phyloP scores from a whole-genome alignment of 2,888 invertebrate species.

The Alloplasta piceator region DNA sequence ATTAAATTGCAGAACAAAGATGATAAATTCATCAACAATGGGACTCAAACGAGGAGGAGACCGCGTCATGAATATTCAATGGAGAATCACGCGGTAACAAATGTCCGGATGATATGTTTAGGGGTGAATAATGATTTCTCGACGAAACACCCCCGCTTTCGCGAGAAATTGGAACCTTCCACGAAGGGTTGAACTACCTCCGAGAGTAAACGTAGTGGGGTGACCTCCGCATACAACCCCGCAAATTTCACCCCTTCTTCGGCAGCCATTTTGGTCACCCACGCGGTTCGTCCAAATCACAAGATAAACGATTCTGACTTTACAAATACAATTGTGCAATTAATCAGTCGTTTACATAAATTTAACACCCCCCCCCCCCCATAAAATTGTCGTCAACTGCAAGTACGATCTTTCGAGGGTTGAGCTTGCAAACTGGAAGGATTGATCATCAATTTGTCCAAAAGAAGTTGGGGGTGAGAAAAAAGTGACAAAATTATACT shows the following conservation, averaged over 20 bases:
- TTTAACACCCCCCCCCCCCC: no score
- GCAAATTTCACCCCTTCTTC: not conserved
- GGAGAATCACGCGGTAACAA: not conserved
- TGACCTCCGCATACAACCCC: not conserved
- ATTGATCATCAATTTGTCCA: no score
- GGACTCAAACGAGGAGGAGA: not conserved
- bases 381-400: no score
- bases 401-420: no score
- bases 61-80: slow-evolving; percentile 9
- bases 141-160: slow-evolving; percentile 64
- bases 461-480: no score
- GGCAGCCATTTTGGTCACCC: slow-evolving; percentile 7
- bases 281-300: not conserved
- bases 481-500: no score
- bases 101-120: not conserved
- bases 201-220: slow-evolving; percentile 30
- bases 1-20: not conserved
- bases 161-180: slow-evolving; percentile 70
- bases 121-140: slow-evolving; percentile 7
- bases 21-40: not conserved
- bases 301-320: not conserved
- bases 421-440: no score
- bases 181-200: slow-evolving; percentile 74
- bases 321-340: no score
- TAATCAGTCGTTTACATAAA: no score